Evolutionary conservation across 1,140 invertebrate genomes (phyloP).

Genomic region (Bombus sylvicola): DNA sequence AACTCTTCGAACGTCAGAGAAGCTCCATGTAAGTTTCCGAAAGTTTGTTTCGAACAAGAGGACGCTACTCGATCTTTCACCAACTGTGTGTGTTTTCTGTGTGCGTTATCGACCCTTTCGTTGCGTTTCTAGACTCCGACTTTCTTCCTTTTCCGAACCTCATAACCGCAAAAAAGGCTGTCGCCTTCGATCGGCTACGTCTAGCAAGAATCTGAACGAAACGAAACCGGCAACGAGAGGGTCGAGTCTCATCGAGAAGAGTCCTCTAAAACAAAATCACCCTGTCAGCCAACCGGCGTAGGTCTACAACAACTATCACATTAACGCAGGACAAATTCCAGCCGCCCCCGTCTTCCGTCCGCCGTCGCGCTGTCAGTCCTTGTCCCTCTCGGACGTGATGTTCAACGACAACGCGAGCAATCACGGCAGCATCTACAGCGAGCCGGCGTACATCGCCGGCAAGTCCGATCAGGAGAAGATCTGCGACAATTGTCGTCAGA

Average conservation of each 20-base stretch:
- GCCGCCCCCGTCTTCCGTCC: constrained; percentile 78
- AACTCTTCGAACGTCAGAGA: constrained; percentile 79
- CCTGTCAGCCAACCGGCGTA: constrained; percentile 26
- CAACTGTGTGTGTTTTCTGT: neutral
- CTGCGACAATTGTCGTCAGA: constrained; percentile 89
- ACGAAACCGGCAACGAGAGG: neutral
- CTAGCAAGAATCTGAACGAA: neutral
- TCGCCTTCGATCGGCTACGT: neutral
- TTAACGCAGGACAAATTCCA: constrained; percentile 74
- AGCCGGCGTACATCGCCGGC: constrained; percentile 88
- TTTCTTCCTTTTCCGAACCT: constrained; percentile 6
- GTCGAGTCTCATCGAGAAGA: neutral
- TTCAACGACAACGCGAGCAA: constrained; percentile 86
- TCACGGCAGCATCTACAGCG: constrained; percentile 91
- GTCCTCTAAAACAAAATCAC: neutral
- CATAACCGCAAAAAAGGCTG: constrained; percentile 4
- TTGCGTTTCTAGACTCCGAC: constrained; percentile 8
- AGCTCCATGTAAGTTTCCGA: constrained; percentile 77
- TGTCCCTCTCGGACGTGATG: constrained; percentile 88
- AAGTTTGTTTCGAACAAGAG: neutral
- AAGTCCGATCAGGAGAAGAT: constrained; percentile 88
- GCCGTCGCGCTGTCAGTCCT: constrained; percentile 86
- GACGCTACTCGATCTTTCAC: neutral
- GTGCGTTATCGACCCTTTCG: constrained; percentile 1
- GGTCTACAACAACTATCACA: constrained; percentile 68